Evolutionary conservation across 2,797 vertebrate genomes (phyloP).

Genomic region (Bothrops alternatus): DNA sequence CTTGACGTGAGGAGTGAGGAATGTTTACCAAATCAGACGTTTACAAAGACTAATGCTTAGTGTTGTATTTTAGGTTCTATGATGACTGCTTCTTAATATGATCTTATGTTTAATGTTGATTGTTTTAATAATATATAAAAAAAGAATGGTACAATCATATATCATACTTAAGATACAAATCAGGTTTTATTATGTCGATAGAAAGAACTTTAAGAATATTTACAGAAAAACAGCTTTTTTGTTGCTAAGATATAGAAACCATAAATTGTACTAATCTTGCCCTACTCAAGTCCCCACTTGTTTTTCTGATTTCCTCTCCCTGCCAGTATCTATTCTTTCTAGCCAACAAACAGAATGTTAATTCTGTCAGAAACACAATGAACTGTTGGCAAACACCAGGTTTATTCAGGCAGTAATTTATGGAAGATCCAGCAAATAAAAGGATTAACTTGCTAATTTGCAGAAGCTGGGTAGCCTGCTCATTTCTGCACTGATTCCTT

Average conservation of each 20-base stretch:
- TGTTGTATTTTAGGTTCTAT: too few species aligned
- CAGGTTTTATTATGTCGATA: not conserved
- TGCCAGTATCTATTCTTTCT: not conserved
- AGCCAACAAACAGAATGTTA: conserved; percentile 6
- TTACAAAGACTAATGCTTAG: too few species aligned
- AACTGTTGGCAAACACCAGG: conserved; percentile 11
- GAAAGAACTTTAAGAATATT: not conserved
- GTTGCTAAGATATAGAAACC: not conserved
- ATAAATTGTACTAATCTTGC: not conserved
- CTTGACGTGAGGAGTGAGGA: too few species aligned
- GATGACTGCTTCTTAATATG: too few species aligned
- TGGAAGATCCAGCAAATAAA: conserved; percentile 26
- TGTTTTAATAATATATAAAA: too few species aligned
- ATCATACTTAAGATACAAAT: not conserved
- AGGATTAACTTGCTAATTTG: conserved; percentile 30
- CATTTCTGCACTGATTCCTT: not conserved
- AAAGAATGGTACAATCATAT: not conserved
- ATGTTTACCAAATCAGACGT: too few species aligned
- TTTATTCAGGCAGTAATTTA: conserved; percentile 32
- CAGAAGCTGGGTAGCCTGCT: not conserved
- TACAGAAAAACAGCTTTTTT: not conserved
- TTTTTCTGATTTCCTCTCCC: not conserved
- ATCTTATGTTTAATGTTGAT: too few species aligned
- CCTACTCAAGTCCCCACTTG: not conserved
- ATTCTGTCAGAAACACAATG: conserved; percentile 7